A percentile compares a stretch with the other conserved stretches of the same genome.
phyloP scores from a whole-genome alignment of 1,140 invertebrate genomes.

The Drosophila littoralis region DNA sequence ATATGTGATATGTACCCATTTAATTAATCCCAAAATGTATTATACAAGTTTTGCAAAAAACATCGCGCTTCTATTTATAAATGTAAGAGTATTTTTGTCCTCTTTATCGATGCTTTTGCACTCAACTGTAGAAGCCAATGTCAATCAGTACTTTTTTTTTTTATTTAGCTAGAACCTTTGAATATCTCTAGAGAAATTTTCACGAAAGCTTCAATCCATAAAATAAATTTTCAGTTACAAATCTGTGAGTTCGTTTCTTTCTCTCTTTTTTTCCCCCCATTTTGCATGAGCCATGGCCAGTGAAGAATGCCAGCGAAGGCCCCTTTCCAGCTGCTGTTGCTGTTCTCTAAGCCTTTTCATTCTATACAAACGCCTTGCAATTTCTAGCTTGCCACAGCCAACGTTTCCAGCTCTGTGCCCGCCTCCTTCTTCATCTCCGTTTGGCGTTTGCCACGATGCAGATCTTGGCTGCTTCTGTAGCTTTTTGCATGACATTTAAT shows the following conservation, averaged over 20 bases:
- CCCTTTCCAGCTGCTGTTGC: constrained; percentile 16
- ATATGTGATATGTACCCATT: no score
- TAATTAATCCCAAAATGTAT: no score
- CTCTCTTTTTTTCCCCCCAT: background rate
- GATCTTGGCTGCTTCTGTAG: constrained; percentile 64
- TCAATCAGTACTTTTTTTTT: background rate
- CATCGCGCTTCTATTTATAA: no score
- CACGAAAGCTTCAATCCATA: constrained; percentile 32
- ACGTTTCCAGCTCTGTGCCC: background rate
- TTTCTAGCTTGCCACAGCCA: constrained; percentile 55
- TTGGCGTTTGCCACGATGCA: constrained; percentile 39
- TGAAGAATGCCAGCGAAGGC: constrained; percentile 39
- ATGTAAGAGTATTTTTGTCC: no score
- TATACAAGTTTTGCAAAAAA: no score
- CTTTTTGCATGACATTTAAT: constrained; percentile 83
- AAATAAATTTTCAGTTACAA: constrained; percentile 64
- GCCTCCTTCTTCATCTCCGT: constrained; percentile 46
- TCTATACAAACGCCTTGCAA: constrained; percentile 67
- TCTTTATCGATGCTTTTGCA: no score
- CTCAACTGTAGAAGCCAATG: no score
- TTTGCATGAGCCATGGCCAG: constrained; percentile 23
- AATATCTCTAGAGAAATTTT: constrained; percentile 12
- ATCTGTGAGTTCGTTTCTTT: constrained; percentile 58
- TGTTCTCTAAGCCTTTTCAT: constrained; percentile 45
- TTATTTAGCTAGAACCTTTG: background rate